Conservation (phyloP, 2,888 invertebrate genomes). For the Mechanitis messenoides region DNA sequence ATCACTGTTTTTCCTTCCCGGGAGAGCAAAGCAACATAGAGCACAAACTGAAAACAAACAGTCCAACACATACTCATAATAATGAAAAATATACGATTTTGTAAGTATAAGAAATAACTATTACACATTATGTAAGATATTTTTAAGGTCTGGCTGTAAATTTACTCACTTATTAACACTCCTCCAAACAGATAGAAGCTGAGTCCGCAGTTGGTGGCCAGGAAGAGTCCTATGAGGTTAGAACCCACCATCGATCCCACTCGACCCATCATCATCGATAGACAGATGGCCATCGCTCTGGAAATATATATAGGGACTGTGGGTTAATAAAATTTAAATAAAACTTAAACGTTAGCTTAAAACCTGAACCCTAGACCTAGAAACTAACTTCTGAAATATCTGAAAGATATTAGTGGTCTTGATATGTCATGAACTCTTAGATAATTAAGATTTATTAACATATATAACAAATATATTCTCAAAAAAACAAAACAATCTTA, state of each 20-base stretch:
- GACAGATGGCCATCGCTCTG: slow-evolving; percentile 80
- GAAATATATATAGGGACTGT: slow-evolving; percentile 5
- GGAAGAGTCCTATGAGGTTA: slow-evolving; percentile 78
- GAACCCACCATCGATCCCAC: slow-evolving; percentile 81
- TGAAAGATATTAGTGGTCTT: no score
- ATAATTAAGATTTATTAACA: no score
- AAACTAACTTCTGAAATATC: no score
- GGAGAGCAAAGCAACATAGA: slow-evolving; percentile 56
- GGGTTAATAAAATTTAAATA: slow-evolving; percentile 10
- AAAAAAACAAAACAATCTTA: not conserved
- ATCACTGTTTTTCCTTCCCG: slow-evolving; percentile 45
- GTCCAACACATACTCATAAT: no score
- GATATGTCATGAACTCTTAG: no score
- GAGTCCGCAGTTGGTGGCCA: slow-evolving; percentile 78
- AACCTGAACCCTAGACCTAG: no score
- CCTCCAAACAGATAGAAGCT: slow-evolving; percentile 79
- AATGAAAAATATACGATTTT: no score
- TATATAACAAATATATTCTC: no score
- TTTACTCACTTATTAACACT: slow-evolving; percentile 63
- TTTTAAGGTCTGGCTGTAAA: not conserved
- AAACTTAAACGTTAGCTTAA: no score
- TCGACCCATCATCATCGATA: slow-evolving; percentile 80
- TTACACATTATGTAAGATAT: no score
- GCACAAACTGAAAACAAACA: slow-evolving; percentile 50
- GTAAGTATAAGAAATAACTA: no score